Evolutionary conservation across 2,797 vertebrate genomes (phyloP), one percentile per base, ranked within the genome.

Genomic region (Dallia pectoralis): DNA sequence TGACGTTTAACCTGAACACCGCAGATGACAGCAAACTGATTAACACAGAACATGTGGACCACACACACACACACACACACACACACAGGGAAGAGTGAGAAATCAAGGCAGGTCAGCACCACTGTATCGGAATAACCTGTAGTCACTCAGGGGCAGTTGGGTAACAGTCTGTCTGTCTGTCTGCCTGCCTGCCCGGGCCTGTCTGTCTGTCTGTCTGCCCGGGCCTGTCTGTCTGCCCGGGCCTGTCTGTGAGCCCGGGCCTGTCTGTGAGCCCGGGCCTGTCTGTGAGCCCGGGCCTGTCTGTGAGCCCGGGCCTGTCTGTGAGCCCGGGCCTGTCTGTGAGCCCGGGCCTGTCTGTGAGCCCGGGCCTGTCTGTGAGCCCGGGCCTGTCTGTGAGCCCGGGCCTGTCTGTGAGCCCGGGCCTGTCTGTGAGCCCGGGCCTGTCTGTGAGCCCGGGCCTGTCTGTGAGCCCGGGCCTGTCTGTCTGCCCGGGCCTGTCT

Each of bases 11-110:
- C 67, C 74, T 30, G 77, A 79, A 59, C 53, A 14, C 53, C 11
- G 77, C 69, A 74, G 71, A 70, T 75, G 65, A 79, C 74, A 79
- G 72, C 69, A 25, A 72, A 68, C 53, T 75, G 77, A 80, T 82
- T 78, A 77, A 70, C 61, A 77, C 59, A 40, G 68, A 78, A 69
- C 69, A 32, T 47, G 66, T 29, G 56, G 33, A 62, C 47, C 22
- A 4, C 22, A 56, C 51, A 49, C 48, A 18, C 0, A 49, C 47
- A 49, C 48, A 49, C 47, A 18, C 47, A 49, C 47, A 18, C 47
- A 49, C 48, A 16, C 53, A 56, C 53, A 25, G n/a, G 8, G 3
- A 8, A 25, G 27, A 15, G 44, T 11, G 8, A 16, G 16, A 51
- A 49, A 48, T n/a, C 19, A 6, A 69, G 25, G 32, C 67, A 32